Base-by-base conservation (phyloP, 2,888 invertebrate genomes). In the Dione vanillae region DNA sequence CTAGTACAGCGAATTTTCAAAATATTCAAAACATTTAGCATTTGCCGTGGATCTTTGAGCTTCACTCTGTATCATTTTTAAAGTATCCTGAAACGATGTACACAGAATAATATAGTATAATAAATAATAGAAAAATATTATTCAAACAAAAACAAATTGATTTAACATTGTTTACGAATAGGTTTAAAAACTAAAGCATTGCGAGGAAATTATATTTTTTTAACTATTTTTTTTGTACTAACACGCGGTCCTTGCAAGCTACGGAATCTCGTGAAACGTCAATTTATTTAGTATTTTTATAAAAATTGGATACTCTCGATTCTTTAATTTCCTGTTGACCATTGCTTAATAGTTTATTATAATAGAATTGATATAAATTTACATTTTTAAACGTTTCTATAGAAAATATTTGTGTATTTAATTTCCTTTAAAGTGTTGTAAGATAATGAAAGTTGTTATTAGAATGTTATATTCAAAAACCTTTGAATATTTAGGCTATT, bases 311-410 rank as follows among this genome's bases (percentile, higher is more conserved):
- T 82, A 84, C 84, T 89, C 89, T 85, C 85, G 88, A 90, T 90
- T 89, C 88, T 90, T 86, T 85, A 86, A 88, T 91, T 90, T 90
- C 90, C 90, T 83, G 83, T 82, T 83, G 85, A 27, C 12, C 40
- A 19, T 49, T 11, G 19, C 11, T 49, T 49, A 16, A 49, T 16
- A 11, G 5, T 0, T n/a, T n/a, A n/a, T n/a, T n/a, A n/a, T n/a
- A n/a, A n/a, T n/a, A n/a, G 11, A 5, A 49, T 6, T 16, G 49
- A 6, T 11, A 19, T 11, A 1, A 0, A 49, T 19, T 19, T 49
- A 49, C 10, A 16, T 5, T 19, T 49, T 45, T n/a, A 45, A 56
- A 35, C 12, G 56, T 14, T 16, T n/a, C 8, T 37, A 37, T 11
- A 11, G 14, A 45, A 43, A 56, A 56, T 37, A 56, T 56, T 54